Evolutionary conservation across 2,113 vertebrate species (phyloP).

Genomic region (Columbina picui): DNA sequence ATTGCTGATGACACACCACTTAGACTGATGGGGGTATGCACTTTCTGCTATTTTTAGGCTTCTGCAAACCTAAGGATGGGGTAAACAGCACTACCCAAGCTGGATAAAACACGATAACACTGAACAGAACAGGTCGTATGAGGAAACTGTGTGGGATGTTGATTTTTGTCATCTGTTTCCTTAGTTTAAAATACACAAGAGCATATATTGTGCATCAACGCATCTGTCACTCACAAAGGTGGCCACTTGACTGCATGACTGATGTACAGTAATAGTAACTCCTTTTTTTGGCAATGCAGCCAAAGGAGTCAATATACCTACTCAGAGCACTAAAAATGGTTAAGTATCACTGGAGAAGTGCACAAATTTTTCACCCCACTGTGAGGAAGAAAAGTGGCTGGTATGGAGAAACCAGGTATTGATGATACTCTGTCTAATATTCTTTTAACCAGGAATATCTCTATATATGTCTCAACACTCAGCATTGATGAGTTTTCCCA

Average conservation of each 20-base stretch:
- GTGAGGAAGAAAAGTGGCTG: background rate
- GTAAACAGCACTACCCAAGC: background rate
- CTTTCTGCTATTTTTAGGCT: conserved; percentile 19
- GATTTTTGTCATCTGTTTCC: background rate
- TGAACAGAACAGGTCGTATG: background rate
- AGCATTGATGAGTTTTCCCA: background rate
- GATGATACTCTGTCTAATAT: background rate
- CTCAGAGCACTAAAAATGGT: background rate
- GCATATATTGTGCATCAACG: background rate
- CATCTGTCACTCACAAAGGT: background rate
- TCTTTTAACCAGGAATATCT: background rate
- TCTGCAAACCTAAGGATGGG: background rate
- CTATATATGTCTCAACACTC: background rate
- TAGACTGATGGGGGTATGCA: background rate
- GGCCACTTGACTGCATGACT: background rate
- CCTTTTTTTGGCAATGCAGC: background rate
- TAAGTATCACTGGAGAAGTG: background rate
- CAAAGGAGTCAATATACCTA: background rate
- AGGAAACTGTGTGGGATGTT: background rate
- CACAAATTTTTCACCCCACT: background rate
- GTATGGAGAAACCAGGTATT: background rate
- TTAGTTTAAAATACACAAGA: background rate
- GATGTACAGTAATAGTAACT: background rate
- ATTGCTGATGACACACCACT: background rate
- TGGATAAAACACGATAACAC: background rate